Evolutionary conservation across 2,113 vertebrate species (phyloP).

Genomic region (Cheirogaleus medius): DNA sequence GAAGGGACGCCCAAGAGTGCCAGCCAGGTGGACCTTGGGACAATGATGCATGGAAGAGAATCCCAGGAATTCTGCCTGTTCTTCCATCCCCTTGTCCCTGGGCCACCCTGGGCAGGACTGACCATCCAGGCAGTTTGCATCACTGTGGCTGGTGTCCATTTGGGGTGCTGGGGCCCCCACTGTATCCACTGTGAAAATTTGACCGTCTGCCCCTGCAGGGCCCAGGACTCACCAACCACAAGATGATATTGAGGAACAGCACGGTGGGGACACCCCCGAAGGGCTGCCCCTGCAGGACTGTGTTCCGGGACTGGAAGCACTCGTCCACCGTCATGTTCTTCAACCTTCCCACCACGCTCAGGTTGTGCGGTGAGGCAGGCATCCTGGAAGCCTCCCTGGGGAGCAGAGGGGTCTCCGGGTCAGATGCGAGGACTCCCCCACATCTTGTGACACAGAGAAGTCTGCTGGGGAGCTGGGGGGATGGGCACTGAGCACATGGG

Average conservation of each 20-base stretch:
- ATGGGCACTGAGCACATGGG: background rate
- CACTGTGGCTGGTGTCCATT: background rate
- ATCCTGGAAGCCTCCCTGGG: slow-evolving; percentile 37
- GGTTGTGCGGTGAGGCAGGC: slow-evolving; percentile 62
- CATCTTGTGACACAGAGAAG: slow-evolving; percentile 63
- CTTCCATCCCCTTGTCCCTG: background rate
- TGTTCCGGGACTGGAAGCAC: slow-evolving; percentile 93
- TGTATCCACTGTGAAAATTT: background rate
- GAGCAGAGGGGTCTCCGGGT: slow-evolving; percentile 34
- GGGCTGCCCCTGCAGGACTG: slow-evolving; percentile 94
- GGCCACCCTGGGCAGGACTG: background rate
- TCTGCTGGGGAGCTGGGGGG: background rate
- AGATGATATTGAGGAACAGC: slow-evolving; percentile 90
- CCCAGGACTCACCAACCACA: slow-evolving; percentile 91
- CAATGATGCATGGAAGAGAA: background rate
- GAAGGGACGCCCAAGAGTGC: background rate
- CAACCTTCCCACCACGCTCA: slow-evolving; percentile 72
- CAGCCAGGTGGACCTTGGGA: background rate
- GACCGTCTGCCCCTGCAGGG: rapidly evolving
- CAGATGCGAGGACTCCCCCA: background rate
- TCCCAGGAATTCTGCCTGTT: background rate
- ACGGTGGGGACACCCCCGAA: slow-evolving; percentile 96
- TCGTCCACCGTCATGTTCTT: slow-evolving; percentile 86
- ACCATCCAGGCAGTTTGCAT: background rate
- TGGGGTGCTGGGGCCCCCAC: background rate